phyloP scores from a whole-genome alignment of 2,797 vertebrate genomes.

The Momotus momota region DNA sequence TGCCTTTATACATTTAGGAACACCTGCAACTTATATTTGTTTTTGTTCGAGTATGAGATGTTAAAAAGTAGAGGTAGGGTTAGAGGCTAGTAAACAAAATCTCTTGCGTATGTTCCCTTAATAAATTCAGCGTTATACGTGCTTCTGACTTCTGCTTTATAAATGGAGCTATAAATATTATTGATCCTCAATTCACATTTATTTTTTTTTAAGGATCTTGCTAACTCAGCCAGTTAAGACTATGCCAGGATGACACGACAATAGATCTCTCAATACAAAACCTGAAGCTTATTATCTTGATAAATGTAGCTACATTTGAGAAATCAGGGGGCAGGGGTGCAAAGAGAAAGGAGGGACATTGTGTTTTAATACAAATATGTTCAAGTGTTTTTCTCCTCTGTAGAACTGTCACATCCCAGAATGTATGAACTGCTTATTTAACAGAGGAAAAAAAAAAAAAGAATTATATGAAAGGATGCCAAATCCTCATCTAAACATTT shows the following conservation, averaged over 20 bases:
- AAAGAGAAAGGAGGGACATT: background rate
- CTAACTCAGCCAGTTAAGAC: constrained; percentile 11
- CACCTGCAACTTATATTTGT: constrained; percentile 17
- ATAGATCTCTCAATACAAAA: constrained; percentile 37
- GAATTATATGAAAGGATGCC: background rate
- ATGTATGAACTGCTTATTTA: background rate
- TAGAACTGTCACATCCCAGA: background rate
- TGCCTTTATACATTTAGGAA: background rate
- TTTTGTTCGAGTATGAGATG: background rate
- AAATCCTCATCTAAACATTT: constrained; percentile 64
- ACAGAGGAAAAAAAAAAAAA: background rate
- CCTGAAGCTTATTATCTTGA: constrained; percentile 48
- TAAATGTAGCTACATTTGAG: constrained; percentile 5
- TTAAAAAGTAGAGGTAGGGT: background rate
- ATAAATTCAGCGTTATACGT: constrained; percentile 28
- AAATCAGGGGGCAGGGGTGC: background rate
- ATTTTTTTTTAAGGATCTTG: constrained; percentile 55
- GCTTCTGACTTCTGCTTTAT: constrained; percentile 47
- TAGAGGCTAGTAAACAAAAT: constrained; percentile 30
- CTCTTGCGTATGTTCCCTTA: background rate
- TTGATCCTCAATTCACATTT: constrained; percentile 51
- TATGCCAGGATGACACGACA: constrained; percentile 8
- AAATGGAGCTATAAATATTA: constrained; percentile 59
- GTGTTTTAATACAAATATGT: background rate
- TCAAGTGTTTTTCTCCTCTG: background rate